These are phyloP conservation scores for Epicauta chinensis DNA, from an alignment of 1,140 invertebrate genomes.

Conservation along the genomic window DNA sequence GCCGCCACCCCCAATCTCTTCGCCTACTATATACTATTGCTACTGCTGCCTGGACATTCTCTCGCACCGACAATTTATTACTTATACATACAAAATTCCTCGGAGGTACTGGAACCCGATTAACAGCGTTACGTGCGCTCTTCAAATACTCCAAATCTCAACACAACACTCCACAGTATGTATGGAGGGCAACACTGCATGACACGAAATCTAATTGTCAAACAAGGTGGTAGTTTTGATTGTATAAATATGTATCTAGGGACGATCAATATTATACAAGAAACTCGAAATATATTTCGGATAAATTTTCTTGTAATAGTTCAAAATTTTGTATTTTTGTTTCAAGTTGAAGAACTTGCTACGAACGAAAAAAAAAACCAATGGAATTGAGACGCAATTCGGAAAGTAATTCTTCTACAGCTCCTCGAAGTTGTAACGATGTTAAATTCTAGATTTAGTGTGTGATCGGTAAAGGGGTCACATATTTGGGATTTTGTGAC, in stretches of 20 bases:
- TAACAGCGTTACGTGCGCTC: conserved; percentile 18
- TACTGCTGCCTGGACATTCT: conserved; percentile 25
- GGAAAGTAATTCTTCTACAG: neutral
- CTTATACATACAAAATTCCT: conserved; percentile 29
- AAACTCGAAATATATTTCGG: no score
- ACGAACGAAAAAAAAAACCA: no score
- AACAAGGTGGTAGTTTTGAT: conserved; percentile 4
- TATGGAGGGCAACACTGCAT: conserved; percentile 3
- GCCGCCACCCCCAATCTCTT: conserved; percentile 3
- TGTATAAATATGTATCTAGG: conserved; percentile 7
- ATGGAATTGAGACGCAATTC: conserved; percentile 8
- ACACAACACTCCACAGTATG: conserved; percentile 9
- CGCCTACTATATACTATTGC: no score
- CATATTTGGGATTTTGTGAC: conserved; percentile 33
- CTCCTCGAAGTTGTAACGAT: conserved; percentile 13
- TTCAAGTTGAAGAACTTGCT: no score
- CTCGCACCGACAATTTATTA: conserved; percentile 30
- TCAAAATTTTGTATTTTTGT: no score
- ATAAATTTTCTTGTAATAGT: no score
- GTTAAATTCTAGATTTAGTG: conserved; percentile 18
- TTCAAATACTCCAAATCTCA: conserved; percentile 17
- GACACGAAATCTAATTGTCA: conserved; percentile 9
- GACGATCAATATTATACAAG: no score
- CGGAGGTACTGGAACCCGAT: conserved; percentile 19
- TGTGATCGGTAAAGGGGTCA: conserved; percentile 34